Percentiles rank a stretch among this genome's conserved stretches.
Evolutionary conservation across 2,113 vertebrate genomes (phyloP).

Genomic region (Osmerus mordax): DNA sequence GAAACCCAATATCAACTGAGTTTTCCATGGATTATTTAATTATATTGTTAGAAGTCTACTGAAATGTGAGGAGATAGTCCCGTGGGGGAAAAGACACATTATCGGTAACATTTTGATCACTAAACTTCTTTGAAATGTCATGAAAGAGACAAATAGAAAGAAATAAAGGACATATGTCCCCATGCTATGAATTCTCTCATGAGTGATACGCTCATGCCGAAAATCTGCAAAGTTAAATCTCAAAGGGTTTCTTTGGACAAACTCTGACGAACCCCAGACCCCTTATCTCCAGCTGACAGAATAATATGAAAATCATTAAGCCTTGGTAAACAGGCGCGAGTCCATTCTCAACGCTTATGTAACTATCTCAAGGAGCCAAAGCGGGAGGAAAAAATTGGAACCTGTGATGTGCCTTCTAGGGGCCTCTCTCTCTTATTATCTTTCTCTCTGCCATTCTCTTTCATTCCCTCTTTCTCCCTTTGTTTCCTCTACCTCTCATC

Average conservation of each 20-base stretch:
- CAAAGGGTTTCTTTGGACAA: neutral
- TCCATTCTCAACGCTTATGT: slow-evolving; percentile 18
- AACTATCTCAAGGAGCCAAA: slow-evolving; percentile 16
- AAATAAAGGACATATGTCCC: slow-evolving; percentile 9
- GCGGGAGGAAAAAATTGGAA: slow-evolving; percentile 4
- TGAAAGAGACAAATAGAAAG: no score
- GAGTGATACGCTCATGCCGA: slow-evolving; percentile 7
- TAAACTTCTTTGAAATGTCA: slow-evolving; percentile 3
- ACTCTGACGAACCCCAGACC: neutral
- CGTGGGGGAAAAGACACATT: slow-evolving; percentile 41
- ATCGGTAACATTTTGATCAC: slow-evolving; percentile 17
- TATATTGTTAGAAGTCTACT: slow-evolving; percentile 44
- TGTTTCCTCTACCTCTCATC: neutral
- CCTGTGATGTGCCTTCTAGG: neutral
- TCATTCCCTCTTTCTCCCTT: slow-evolving; percentile 10
- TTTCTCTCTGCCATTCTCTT: neutral
- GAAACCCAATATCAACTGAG: slow-evolving; percentile 44
- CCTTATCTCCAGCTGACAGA: neutral
- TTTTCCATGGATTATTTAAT: slow-evolving; percentile 35
- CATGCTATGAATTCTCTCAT: slow-evolving; percentile 23
- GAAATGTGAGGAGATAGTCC: slow-evolving; percentile 42
- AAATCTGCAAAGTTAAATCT: neutral
- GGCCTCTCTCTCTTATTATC: slow-evolving; percentile 22
- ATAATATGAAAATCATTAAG: neutral
- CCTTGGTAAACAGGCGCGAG: neutral